A percentile compares a stretch with the other conserved stretches of the same genome.
Conservation (phyloP, 2,113 vertebrate species). For the Formicarius rufipectus region DNA sequence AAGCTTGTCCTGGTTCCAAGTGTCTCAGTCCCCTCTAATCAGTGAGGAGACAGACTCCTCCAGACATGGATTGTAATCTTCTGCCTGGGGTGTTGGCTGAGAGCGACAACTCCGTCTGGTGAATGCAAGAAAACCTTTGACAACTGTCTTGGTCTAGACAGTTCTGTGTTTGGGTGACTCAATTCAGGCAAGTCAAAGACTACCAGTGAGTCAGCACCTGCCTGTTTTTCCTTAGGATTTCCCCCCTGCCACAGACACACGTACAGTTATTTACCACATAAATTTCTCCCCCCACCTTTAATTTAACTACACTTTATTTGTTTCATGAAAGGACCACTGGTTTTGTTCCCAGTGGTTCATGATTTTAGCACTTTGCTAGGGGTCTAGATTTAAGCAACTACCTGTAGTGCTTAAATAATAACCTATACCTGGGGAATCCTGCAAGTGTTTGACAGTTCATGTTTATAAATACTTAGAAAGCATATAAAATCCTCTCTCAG, state of each 20-base stretch:
- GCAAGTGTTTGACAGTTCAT: background rate
- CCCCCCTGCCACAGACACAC: accelerated
- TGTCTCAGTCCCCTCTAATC: background rate
- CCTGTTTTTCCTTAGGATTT: too few species aligned
- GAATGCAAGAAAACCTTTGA: background rate
- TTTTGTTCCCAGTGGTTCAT: background rate
- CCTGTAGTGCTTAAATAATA: background rate
- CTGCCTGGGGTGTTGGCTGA: background rate
- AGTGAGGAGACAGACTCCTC: background rate
- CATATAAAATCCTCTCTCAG: background rate
- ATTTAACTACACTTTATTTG: background rate
- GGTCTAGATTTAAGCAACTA: background rate
- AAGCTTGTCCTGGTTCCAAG: background rate
- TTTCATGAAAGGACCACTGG: background rate
- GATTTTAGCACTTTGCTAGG: background rate
- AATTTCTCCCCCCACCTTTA: accelerated
- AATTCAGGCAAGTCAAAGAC: background rate
- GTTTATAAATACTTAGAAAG: background rate
- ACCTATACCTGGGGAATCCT: background rate
- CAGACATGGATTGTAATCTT: background rate
- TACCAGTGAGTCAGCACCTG: background rate
- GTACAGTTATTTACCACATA: background rate
- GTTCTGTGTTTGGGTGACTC: background rate
- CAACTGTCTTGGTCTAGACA: background rate
- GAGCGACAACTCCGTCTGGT: background rate